These are phyloP conservation scores for Pristis pectinata DNA, from an alignment of 2,797 vertebrate genomes.

Conservation along the genomic window DNA sequence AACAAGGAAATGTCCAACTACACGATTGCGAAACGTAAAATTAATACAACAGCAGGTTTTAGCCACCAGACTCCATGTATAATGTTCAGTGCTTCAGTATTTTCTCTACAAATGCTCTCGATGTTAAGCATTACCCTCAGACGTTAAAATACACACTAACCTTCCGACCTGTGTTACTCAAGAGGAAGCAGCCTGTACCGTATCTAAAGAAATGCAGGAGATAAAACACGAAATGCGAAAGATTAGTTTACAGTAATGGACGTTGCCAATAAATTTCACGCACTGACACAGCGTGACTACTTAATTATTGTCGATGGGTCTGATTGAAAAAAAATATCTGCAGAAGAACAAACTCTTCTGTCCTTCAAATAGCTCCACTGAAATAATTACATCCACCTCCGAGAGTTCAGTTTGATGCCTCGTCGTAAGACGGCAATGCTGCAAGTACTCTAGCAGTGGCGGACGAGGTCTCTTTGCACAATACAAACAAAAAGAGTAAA, in stretches of 20 bases:
- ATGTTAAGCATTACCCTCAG: neutral
- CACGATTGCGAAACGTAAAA: neutral
- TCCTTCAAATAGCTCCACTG: neutral
- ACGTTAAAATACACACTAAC: constrained; percentile 56
- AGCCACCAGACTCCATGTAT: neutral
- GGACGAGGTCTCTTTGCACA: neutral
- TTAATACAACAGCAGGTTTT: neutral
- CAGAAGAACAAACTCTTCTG: neutral
- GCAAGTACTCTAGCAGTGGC: neutral
- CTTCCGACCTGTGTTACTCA: constrained; percentile 87
- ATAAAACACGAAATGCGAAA: neutral
- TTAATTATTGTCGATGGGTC: neutral
- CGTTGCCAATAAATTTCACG: neutral
- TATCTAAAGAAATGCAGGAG: constrained; percentile 66
- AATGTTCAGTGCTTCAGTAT: neutral
- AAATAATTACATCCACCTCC: neutral
- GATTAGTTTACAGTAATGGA: neutral
- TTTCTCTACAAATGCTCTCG: neutral
- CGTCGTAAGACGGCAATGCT: neutral
- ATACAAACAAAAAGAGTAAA: neutral
- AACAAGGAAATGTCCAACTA: neutral
- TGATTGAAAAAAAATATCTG: neutral
- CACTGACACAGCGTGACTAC: neutral
- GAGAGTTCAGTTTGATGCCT: neutral
- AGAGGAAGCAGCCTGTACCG: constrained; percentile 91